phyloP scores from a whole-genome alignment of 2,888 invertebrate species.

The Malachius bipustulatus region DNA sequence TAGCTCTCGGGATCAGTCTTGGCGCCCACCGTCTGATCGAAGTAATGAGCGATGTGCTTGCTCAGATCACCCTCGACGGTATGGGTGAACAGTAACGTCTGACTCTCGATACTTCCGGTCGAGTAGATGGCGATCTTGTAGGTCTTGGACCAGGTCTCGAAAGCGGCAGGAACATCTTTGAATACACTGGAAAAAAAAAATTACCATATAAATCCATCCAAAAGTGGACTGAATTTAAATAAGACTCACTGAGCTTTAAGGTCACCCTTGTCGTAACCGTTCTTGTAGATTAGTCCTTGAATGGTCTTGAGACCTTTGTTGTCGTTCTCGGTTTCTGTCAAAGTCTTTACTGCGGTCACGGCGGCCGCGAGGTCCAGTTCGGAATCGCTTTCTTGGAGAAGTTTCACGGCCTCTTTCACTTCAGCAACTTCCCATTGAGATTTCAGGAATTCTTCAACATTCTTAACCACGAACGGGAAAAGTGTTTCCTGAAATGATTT shows the following conservation, averaged over 20 bases:
- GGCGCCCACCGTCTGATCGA: constrained; percentile 74
- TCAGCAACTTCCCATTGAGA: constrained; percentile 57
- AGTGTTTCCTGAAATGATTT: constrained; percentile 60
- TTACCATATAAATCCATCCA: not conserved
- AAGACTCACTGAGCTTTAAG: constrained; percentile 80
- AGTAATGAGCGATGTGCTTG: constrained; percentile 62
- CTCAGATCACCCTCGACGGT: constrained; percentile 66
- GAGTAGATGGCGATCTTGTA: constrained; percentile 75
- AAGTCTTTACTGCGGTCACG: constrained; percentile 61
- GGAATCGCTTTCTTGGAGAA: constrained; percentile 42
- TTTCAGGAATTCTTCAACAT: constrained; percentile 58
- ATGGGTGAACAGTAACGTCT: constrained; percentile 73
- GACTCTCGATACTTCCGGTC: constrained; percentile 83
- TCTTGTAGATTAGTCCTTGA: constrained; percentile 85
- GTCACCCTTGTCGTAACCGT: constrained; percentile 66
- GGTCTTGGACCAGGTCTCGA: constrained; percentile 58
- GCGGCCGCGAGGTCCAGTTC: constrained; percentile 42
- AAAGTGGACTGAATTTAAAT: too few species aligned
- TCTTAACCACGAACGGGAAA: constrained; percentile 64
- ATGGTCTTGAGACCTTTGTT: constrained; percentile 68
- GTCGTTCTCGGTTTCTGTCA: constrained; percentile 73
- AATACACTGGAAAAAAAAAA: constrained; percentile 57
- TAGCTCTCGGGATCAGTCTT: constrained; percentile 75
- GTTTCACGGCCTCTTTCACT: constrained; percentile 53
- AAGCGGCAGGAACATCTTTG: constrained; percentile 66